Conservation (phyloP, 2,888 invertebrate genomes). For the Encarsia formosa region DNA sequence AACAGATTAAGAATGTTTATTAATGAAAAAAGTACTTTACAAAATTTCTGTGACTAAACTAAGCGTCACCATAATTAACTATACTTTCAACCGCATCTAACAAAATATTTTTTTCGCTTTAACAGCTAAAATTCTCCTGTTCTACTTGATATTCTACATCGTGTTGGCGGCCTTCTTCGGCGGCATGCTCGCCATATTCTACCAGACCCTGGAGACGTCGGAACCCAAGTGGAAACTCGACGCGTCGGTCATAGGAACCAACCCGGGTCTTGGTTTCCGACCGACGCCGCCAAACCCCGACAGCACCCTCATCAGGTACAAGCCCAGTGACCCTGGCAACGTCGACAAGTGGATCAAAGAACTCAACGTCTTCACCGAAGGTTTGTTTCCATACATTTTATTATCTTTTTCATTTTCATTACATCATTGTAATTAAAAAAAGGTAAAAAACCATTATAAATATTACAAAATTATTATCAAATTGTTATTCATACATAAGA, state of each 20-base stretch:
- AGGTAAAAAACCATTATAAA: no score
- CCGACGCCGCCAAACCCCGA: constrained; percentile 95
- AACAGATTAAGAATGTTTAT: no score
- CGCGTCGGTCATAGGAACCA: constrained; percentile 82
- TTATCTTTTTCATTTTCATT: neutral
- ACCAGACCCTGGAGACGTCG: constrained; percentile 80
- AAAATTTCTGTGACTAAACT: no score
- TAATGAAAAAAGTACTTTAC: no score
- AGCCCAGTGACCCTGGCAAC: constrained; percentile 71
- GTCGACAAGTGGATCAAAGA: constrained; percentile 76
- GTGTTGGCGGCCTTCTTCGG: constrained; percentile 91
- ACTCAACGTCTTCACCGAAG: constrained; percentile 70
- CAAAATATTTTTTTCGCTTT: no score
- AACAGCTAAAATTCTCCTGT: constrained; percentile 90
- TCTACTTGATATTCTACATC: constrained; percentile 94
- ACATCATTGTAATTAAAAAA: no score
- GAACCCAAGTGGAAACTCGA: constrained; percentile 88
- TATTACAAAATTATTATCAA: no score
- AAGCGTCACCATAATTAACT: no score
- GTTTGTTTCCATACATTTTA: constrained; percentile 60
- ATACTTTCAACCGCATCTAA: no score
- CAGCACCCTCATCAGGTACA: constrained; percentile 95
- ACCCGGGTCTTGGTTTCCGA: constrained; percentile 96
- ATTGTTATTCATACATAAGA: no score
- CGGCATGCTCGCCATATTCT: constrained; percentile 90